Percentiles rank a stretch among this genome's conserved stretches.
Evolutionary conservation across 1,140 invertebrate genomes (phyloP).

Genomic region (Rhagoletis zephyria): DNA sequence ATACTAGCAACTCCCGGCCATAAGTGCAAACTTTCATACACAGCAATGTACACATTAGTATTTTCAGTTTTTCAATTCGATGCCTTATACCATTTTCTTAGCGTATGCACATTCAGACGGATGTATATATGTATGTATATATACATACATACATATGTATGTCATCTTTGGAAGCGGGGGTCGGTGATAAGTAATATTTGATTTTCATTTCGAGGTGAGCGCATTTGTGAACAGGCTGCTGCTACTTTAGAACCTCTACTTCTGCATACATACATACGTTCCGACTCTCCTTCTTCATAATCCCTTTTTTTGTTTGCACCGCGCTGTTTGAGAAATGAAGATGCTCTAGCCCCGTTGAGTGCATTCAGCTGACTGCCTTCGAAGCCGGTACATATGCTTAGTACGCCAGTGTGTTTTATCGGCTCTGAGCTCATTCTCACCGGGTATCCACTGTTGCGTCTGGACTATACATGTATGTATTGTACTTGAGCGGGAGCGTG

Average conservation of each 20-base stretch:
- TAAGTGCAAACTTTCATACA: background rate
- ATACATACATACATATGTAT: slow-evolving; percentile 19
- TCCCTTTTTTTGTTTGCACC: slow-evolving; percentile 21
- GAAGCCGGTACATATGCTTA: background rate
- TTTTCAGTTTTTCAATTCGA: slow-evolving; percentile 33
- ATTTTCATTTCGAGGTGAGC: background rate
- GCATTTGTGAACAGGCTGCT: background rate
- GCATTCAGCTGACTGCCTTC: background rate
- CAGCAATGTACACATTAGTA: background rate
- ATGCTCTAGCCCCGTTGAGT: slow-evolving; percentile 5
- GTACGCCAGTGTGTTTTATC: slow-evolving; percentile 28
- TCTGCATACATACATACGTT: too few relatives aligned
- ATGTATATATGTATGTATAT: background rate
- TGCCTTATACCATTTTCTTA: slow-evolving; percentile 15
- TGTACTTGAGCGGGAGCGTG: background rate
- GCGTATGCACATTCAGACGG: too few relatives aligned
- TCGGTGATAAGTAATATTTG: slow-evolving; percentile 6
- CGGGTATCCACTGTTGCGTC: slow-evolving; percentile 20
- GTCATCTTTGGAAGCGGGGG: background rate
- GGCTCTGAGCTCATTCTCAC: background rate
- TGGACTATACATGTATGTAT: background rate
- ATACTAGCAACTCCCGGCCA: slow-evolving; percentile 32
- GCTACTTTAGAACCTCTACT: background rate
- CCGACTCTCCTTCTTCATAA: background rate
- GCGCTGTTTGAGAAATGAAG: slow-evolving; percentile 40